Conservation (phyloP, 92 coral and sea anemone species). For the Porites cylindrica region DNA sequence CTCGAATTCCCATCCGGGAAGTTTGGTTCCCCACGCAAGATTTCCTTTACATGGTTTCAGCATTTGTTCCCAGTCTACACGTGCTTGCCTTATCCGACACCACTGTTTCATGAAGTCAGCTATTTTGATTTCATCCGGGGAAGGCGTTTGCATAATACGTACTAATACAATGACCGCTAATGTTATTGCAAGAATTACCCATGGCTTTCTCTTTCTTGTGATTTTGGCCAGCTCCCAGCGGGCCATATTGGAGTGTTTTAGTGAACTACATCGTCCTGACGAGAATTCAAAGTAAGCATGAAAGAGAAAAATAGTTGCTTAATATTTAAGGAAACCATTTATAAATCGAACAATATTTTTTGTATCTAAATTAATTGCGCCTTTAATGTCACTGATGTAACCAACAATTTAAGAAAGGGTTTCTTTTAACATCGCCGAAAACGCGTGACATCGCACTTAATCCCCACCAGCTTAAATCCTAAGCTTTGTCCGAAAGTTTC, state of each 20-base stretch:
- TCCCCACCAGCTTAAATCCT: not conserved
- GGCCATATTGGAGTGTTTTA: not conserved
- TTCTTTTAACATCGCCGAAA: too few relatives aligned
- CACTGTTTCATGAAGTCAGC: slow-evolving; percentile 79
- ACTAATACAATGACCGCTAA: slow-evolving; percentile 10
- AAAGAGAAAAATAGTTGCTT: not conserved
- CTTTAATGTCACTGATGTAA: too few relatives aligned
- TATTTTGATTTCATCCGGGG: slow-evolving; percentile 20
- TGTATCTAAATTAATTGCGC: too few relatives aligned
- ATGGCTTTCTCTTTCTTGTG: slow-evolving; percentile 21
- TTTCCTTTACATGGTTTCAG: slow-evolving; percentile 84
- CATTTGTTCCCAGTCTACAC: slow-evolving; percentile 92
- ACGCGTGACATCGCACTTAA: too few relatives aligned
- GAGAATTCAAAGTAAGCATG: not conserved
- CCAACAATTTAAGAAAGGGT: too few relatives aligned
- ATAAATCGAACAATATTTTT: too few relatives aligned
- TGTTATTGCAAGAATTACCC: not conserved
- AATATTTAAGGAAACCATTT: too few relatives aligned
- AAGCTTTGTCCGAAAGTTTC: not conserved
- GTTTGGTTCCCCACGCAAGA: slow-evolving; percentile 70
- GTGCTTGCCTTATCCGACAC: slow-evolving; percentile 81
- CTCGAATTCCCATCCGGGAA: slow-evolving; percentile 66
- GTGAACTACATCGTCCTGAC: slow-evolving; percentile 3
- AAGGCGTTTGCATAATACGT: slow-evolving; percentile 22
- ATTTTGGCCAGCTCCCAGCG: slow-evolving; percentile 30